Conservation (phyloP, 2,797 vertebrate genomes). For the Smutsia gigantea region DNA sequence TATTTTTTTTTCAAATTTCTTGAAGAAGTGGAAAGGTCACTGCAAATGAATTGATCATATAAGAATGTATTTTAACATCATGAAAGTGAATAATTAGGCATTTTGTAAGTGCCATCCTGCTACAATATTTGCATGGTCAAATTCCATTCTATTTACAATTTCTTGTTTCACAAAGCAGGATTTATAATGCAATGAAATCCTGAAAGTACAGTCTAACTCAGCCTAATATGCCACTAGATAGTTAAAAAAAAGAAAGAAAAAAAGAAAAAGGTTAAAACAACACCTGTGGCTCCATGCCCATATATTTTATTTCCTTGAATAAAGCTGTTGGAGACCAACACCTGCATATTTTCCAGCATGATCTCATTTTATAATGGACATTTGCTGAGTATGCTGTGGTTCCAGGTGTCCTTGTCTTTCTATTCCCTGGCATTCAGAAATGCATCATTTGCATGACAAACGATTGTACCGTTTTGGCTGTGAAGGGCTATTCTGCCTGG, state of each 20-base stretch:
- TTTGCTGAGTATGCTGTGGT: constrained; percentile 1
- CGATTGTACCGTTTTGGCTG: constrained; percentile 77
- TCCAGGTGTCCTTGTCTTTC: constrained; percentile 71
- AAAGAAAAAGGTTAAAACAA: background rate
- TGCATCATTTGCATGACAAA: constrained; percentile 80
- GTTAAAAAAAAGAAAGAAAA: background rate
- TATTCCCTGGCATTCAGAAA: constrained; percentile 74
- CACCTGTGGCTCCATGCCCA: constrained; percentile 42
- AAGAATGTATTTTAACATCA: background rate
- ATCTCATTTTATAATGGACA: constrained; percentile 56
- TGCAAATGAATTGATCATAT: background rate
- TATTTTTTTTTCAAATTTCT: background rate
- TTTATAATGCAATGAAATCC: constrained; percentile 17
- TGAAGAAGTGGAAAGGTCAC: background rate
- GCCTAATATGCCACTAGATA: background rate
- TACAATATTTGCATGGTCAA: background rate
- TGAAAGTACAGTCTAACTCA: background rate
- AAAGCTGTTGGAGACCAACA: constrained; percentile 75
- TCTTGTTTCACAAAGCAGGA: constrained; percentile 14
- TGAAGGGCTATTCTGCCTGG: constrained; percentile 70
- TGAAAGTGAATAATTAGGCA: background rate
- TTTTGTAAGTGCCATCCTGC: background rate
- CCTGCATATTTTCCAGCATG: constrained; percentile 75
- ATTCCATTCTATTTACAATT: background rate
- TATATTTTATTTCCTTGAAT: constrained; percentile 61